These are phyloP conservation scores for Tetramorium simillimum DNA, from an alignment of 1,140 invertebrate species.

Conservation along the genomic window DNA sequence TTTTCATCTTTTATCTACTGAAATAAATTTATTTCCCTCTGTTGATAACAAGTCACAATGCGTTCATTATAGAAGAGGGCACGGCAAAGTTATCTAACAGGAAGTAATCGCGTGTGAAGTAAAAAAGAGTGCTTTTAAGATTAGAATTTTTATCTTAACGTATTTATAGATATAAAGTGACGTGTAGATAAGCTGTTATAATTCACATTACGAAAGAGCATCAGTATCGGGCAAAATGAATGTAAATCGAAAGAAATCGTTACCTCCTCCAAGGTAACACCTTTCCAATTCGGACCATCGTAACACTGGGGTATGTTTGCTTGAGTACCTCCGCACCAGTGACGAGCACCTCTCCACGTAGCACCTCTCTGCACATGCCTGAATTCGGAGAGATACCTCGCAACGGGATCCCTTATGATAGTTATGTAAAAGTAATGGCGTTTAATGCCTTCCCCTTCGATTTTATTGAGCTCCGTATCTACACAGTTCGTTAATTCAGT, in stretches of 20 bases:
- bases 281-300: constrained; percentile 88
- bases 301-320: constrained; percentile 93
- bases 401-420: constrained; percentile 96
- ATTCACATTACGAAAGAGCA: constrained; percentile 12
- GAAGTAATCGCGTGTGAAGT: neutral
- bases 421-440: constrained; percentile 98
- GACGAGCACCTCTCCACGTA: constrained; percentile 97
- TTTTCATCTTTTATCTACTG: neutral
- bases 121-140: constrained; percentile 3
- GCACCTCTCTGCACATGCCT: constrained; percentile 98
- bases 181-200: constrained; percentile 31
- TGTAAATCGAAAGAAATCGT: neutral
- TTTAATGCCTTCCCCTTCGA: constrained; percentile 92
- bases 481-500: constrained; percentile 97
- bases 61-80: constrained; percentile 34
- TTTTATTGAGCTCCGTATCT: constrained; percentile 93
- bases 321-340: constrained; percentile 94
- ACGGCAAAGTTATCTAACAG: constrained; percentile 14
- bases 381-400: constrained; percentile 96
- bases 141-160: constrained; percentile 53
- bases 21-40: constrained; percentile 11
- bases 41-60: constrained; percentile 23
- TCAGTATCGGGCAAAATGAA: neutral
- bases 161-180: constrained; percentile 58
- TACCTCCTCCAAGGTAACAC: constrained; percentile 86